phyloP scores from a whole-genome alignment of 2,113 vertebrate genomes.

The Zingel zingel region DNA sequence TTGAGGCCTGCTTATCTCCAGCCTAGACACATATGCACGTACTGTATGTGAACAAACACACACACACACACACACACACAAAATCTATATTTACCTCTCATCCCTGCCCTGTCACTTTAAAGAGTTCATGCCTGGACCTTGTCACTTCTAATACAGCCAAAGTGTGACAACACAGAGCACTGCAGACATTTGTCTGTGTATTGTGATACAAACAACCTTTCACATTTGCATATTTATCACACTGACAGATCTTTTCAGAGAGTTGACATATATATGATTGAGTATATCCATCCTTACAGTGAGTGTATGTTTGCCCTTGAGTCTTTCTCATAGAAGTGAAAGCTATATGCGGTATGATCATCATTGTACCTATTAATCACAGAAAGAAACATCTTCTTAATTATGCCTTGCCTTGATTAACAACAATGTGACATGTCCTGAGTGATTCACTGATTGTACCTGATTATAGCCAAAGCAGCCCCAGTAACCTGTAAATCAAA shows the following conservation, averaged over 20 bases:
- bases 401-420: neutral
- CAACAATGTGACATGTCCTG: too few species aligned
- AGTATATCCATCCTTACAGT: neutral
- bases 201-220: constrained; percentile 9
- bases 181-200: constrained; percentile 8
- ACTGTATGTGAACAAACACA: neutral
- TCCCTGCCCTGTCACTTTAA: constrained; percentile 85
- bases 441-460: neutral
- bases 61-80: constrained; percentile 9
- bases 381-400: neutral
- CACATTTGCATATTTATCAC: constrained; percentile 12
- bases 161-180: constrained; percentile 85
- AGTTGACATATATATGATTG: constrained; percentile 12
- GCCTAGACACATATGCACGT: neutral
- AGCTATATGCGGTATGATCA: neutral
- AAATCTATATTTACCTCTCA: constrained; percentile 84
- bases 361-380: neutral
- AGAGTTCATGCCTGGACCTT: constrained; percentile 83
- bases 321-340: neutral
- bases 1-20: constrained; percentile 15
- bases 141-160: constrained; percentile 83
- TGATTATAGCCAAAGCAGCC: neutral
- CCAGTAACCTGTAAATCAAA: neutral
- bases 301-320: neutral
- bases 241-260: neutral